Conservation (phyloP, 2,797 vertebrate genomes). For the Pipistrellus nathusii region DNA sequence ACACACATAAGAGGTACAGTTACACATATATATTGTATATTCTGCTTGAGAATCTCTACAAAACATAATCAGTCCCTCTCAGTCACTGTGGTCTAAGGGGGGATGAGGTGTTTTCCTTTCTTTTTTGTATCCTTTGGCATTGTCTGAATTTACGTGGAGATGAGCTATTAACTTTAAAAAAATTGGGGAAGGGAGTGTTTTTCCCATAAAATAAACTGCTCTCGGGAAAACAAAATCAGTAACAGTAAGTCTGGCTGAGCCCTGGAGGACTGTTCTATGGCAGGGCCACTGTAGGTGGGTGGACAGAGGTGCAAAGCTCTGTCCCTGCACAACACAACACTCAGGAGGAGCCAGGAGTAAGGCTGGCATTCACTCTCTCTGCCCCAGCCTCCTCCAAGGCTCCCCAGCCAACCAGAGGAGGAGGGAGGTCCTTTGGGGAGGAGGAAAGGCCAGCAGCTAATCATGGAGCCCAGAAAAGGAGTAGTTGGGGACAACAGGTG, state of each 20-base stretch:
- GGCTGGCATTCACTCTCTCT: not conserved
- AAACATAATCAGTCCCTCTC: rapidly evolving
- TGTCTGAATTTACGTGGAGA: not conserved
- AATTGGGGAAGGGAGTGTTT: not conserved
- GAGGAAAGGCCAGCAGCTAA: not conserved
- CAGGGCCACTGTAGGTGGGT: rapidly evolving
- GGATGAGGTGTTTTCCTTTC: not conserved
- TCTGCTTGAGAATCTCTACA: not conserved
- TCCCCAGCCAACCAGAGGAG: not conserved
- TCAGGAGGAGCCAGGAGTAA: not conserved
- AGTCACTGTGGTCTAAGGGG: not conserved
- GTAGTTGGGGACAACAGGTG: rapidly evolving
- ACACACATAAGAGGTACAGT: not conserved
- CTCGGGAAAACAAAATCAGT: not conserved
- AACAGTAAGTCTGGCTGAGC: no score
- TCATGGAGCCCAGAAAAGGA: not conserved
- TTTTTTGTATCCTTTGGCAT: not conserved
- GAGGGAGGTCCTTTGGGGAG: rapidly evolving
- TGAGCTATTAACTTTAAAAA: not conserved
- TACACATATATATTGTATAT: not conserved
- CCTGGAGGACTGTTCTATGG: not conserved
- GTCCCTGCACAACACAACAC: rapidly evolving
- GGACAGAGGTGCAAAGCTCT: not conserved
- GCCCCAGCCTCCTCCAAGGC: not conserved
- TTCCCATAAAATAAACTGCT: not conserved